Percentiles rank a stretch among this genome's conserved stretches.
Conservation (phyloP, 2,113 vertebrate species). For the Cricetomys ansorgei region DNA sequence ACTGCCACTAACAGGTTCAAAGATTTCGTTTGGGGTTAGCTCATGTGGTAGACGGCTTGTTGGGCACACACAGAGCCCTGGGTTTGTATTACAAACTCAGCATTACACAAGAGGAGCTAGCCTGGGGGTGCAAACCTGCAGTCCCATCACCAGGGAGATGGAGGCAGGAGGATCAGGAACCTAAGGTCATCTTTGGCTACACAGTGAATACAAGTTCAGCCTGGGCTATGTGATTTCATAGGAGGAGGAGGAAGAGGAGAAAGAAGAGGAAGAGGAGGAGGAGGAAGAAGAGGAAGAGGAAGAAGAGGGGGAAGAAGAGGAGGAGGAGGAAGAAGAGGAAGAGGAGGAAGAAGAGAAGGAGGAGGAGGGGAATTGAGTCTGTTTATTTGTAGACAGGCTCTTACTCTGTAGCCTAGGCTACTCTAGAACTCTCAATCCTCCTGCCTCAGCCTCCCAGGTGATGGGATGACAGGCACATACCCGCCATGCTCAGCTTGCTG, state of each 20-base stretch:
- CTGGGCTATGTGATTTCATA: background rate
- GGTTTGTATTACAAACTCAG: background rate
- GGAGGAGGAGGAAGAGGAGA: no score
- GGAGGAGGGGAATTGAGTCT: background rate
- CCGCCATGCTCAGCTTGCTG: background rate
- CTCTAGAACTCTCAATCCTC: background rate
- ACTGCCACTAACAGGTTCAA: background rate
- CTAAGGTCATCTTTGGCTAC: background rate
- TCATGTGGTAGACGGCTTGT: background rate
- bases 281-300: rapidly evolving
- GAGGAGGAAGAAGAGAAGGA: no score
- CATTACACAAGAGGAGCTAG: background rate
- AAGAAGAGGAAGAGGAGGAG: background rate
- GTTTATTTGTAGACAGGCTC: background rate
- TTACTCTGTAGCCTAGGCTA: background rate
- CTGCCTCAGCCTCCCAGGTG: background rate
- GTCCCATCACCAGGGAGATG: no score
- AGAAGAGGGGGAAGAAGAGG: rapidly evolving
- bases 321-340: rapidly evolving
- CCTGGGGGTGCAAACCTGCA: background rate
- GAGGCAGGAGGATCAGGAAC: background rate
- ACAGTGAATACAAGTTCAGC: background rate
- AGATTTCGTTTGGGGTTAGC: background rate
- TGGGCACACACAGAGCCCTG: background rate
- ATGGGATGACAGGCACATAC: no score